phyloP scores from a whole-genome alignment of 2,797 vertebrate species.

The Mormyrus hasselquistii region DNA sequence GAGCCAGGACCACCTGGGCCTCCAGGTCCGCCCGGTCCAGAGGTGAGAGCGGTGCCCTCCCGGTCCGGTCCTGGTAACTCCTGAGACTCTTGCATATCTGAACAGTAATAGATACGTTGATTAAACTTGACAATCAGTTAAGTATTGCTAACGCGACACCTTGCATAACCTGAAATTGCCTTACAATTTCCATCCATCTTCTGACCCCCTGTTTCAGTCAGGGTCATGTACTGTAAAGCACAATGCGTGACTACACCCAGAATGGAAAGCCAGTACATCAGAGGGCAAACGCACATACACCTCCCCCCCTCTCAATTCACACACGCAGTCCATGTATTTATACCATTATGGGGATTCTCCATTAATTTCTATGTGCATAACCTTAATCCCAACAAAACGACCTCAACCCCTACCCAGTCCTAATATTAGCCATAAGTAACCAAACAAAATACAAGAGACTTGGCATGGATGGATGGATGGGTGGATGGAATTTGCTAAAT shows the following conservation, averaged over 20 bases:
- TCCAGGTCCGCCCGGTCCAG: constrained; percentile 68
- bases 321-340: not conserved
- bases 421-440: not conserved
- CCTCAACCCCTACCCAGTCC: not conserved
- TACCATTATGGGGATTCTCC: not conserved
- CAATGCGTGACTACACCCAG: not conserved
- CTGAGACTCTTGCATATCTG: not conserved
- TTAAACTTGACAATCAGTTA: not conserved
- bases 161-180: not conserved
- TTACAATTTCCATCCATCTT: not conserved
- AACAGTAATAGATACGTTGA: not conserved
- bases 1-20: constrained; percentile 67
- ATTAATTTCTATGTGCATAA: not conserved
- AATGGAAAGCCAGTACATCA: not conserved
- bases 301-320: not conserved
- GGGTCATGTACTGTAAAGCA: not conserved
- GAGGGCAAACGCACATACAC: not conserved
- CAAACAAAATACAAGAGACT: not conserved
- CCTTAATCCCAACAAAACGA: not conserved
- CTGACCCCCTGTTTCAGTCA: not conserved
- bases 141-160: not conserved
- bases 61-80: not conserved
- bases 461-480: not conserved
- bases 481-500: not conserved
- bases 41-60: constrained; percentile 55